These are phyloP conservation scores for Corvus cornix DNA, from an alignment of 2,113 vertebrate species.

Conservation along the genomic window DNA sequence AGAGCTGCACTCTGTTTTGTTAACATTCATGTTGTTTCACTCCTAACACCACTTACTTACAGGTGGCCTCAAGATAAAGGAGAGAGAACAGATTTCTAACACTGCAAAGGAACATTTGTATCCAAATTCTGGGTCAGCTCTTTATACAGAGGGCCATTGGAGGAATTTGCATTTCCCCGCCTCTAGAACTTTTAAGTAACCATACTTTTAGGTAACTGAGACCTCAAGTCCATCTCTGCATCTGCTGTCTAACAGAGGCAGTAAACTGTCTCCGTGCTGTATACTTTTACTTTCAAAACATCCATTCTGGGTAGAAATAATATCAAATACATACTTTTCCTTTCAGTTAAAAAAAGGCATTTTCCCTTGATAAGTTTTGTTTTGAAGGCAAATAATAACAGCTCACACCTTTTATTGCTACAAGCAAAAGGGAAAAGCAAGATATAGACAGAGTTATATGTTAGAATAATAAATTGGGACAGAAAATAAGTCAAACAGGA, in stretches of 20 bases:
- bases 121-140: not conserved
- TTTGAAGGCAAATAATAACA: slow-evolving; percentile 52
- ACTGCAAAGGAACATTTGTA: not conserved
- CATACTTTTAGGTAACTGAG: not conserved
- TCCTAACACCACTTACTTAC: not conserved
- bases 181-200: not conserved
- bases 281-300: slow-evolving; percentile 61
- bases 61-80: not conserved
- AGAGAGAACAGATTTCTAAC: not conserved
- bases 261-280: not conserved
- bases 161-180: not conserved
- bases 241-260: not conserved
- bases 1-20: not conserved
- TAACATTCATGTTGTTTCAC: not conserved
- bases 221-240: not conserved
- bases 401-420: slow-evolving; percentile 17
- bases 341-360: not conserved
- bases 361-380: slow-evolving; percentile 55
- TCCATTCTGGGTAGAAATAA: slow-evolving; percentile 30
- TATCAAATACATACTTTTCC: not conserved
- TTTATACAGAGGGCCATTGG: not conserved
- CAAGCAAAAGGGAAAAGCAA: slow-evolving; percentile 27
- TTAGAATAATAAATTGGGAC: not conserved
- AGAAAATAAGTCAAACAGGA: not conserved
- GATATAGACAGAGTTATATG: not conserved